These are phyloP conservation scores for Gallirallus australis DNA, from an alignment of 2,797 vertebrate genomes.

Conservation along the genomic window DNA sequence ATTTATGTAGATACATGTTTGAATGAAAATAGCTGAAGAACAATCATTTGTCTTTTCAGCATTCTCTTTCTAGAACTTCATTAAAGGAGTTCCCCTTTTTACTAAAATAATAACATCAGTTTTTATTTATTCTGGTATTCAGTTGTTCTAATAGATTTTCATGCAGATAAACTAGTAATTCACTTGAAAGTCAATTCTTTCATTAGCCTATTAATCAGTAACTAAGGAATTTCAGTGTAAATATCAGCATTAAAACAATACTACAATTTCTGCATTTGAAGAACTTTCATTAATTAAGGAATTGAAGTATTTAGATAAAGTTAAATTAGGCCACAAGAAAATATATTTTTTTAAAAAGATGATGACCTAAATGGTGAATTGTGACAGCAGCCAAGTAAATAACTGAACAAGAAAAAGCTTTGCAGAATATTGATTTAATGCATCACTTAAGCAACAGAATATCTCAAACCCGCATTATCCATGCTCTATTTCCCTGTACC, in stretches of 20 bases:
- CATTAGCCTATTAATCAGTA: neutral
- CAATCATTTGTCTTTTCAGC: neutral
- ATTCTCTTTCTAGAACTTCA: neutral
- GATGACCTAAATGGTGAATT: slow-evolving; percentile 86
- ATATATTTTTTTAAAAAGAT: slow-evolving; percentile 43
- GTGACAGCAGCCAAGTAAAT: slow-evolving; percentile 86
- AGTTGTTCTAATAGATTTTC: neutral
- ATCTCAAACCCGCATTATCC: slow-evolving; percentile 89
- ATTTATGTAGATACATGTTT: neutral
- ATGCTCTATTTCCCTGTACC: slow-evolving; percentile 92
- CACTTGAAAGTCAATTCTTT: neutral
- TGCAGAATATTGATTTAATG: slow-evolving; percentile 95
- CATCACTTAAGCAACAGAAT: slow-evolving; percentile 87
- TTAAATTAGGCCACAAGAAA: slow-evolving; percentile 68
- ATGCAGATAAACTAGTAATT: neutral
- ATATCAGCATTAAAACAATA: neutral
- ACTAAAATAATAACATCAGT: neutral
- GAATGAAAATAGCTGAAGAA: neutral
- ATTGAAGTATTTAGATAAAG: slow-evolving; percentile 39
- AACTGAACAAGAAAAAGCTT: slow-evolving; percentile 91
- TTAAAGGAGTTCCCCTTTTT: neutral
- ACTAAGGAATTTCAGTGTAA: neutral
- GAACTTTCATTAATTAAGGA: slow-evolving; percentile 32
- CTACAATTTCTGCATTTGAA: slow-evolving; percentile 15
- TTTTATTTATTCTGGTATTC: neutral